Percentiles rank a stretch among this genome's conserved stretches.
These are phyloP conservation scores for Drosophila infuscata DNA, from an alignment of 2,888 invertebrate species.

Conservation along the genomic window DNA sequence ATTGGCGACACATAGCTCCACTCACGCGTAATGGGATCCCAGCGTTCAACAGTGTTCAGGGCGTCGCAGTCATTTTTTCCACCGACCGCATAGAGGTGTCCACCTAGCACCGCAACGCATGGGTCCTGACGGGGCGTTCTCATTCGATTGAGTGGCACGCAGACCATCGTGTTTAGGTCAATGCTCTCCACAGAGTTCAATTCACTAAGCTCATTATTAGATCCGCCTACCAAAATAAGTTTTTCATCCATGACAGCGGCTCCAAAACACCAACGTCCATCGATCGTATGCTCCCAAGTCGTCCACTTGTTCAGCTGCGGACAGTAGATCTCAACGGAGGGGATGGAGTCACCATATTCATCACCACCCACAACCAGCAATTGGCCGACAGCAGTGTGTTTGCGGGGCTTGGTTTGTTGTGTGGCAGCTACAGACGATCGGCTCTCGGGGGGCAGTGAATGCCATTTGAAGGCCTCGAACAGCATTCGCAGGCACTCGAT, in stretches of 20 bases:
- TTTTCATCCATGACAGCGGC: no score
- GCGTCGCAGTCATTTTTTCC: slow-evolving; percentile 96
- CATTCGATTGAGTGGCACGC: slow-evolving; percentile 94
- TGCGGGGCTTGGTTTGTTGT: slow-evolving; percentile 93
- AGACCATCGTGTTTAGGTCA: slow-evolving; percentile 92
- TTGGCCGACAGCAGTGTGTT: slow-evolving; percentile 93
- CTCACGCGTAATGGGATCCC: slow-evolving; percentile 94
- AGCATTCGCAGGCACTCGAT: no score
- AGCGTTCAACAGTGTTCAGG: slow-evolving; percentile 95
- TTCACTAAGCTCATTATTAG: no score
- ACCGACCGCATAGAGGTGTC: slow-evolving; percentile 96
- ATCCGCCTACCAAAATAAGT: no score
- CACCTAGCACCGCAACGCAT: slow-evolving; percentile 91
- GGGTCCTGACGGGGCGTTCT: slow-evolving; percentile 94
- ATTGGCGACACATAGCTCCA: slow-evolving; percentile 91
- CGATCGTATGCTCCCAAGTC: slow-evolving; percentile 83
- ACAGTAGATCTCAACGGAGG: slow-evolving; percentile 85
- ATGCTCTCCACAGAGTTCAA: slow-evolving; percentile 96
- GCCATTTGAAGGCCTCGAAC: no score
- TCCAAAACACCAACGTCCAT: no score
- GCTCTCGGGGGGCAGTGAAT: no score
- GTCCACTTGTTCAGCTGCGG: no score
- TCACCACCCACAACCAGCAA: slow-evolving; percentile 95
- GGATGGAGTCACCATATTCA: no score
- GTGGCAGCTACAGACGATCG: no score